A percentile compares a stretch with the other conserved stretches of the same genome.
phyloP scores from a whole-genome alignment of 1,140 invertebrate species.

The Ptiloglossa arizonensis region DNA sequence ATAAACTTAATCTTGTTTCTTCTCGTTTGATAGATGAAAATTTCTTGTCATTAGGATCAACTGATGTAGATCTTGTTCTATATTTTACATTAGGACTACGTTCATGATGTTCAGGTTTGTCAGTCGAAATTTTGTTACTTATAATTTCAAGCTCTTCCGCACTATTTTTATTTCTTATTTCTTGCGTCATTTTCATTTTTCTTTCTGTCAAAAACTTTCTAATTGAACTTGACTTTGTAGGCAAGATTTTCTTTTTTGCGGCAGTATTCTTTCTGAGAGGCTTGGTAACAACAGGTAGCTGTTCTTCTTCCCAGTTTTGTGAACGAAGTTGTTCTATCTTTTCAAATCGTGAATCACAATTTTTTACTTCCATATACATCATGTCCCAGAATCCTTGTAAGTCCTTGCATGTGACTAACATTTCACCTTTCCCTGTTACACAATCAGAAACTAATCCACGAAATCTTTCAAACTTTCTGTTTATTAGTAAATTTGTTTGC shows the following conservation, averaged over 20 bases:
- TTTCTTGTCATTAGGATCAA: background rate
- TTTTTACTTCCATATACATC: conserved; percentile 85
- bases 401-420: conserved; percentile 84
- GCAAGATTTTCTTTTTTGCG: conserved; percentile 51
- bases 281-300: conserved; percentile 68
- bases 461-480: conserved; percentile 88
- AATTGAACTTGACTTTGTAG: conserved; percentile 62
- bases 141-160: background rate
- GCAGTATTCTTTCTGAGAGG: conserved; percentile 63
- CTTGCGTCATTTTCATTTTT: conserved; percentile 59
- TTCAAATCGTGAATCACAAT: conserved; percentile 83
- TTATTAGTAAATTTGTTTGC: conserved; percentile 86
- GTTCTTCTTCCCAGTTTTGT: conserved; percentile 81
- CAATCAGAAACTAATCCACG: conserved; percentile 85
- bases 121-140: background rate
- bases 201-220: conserved; percentile 68
- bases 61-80: conserved; percentile 14
- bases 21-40: background rate
- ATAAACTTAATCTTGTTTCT: conserved; percentile 7
- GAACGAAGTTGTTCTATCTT: conserved; percentile 79
- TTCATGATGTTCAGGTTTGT: background rate
- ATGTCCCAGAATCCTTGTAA: conserved; percentile 91
- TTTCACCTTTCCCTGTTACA: conserved; percentile 83
- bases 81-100: background rate
- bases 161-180: background rate